Percentiles rank a stretch among this genome's conserved stretches.
Conservation (phyloP, 1,140 invertebrate genomes). For the Temnothorax longispinosus region DNA sequence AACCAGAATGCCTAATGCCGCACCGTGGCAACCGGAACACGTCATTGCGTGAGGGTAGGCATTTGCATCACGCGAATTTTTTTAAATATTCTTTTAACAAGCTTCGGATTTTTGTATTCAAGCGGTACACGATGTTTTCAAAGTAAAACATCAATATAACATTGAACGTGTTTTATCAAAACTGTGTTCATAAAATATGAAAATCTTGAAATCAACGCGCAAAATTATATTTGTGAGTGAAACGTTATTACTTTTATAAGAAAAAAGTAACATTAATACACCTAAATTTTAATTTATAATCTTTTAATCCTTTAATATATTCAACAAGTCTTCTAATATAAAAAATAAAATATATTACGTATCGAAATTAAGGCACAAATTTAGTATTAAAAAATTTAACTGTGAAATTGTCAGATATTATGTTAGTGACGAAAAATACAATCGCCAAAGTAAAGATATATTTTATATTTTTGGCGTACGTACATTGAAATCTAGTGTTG, state of each 20-base stretch:
- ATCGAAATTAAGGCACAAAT: not conserved
- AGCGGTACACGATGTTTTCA: not conserved
- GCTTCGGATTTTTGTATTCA: not conserved
- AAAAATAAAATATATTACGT: not conserved
- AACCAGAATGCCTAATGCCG: constrained; percentile 13
- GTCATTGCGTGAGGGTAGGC: not conserved
- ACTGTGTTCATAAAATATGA: not conserved
- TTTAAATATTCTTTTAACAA: not conserved
- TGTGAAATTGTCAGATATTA: not conserved
- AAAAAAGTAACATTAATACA: not conserved
- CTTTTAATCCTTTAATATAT: not conserved
- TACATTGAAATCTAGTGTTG: constrained; percentile 25
- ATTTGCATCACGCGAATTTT: not conserved
- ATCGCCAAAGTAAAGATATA: not conserved
- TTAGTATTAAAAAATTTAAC: not conserved
- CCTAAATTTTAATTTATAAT: constrained; percentile 1
- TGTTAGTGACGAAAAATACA: not conserved
- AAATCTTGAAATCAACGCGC: not conserved
- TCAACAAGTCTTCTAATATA: not conserved
- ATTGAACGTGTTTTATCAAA: constrained; percentile 1
- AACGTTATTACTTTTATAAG: not conserved
- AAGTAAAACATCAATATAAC: not conserved
- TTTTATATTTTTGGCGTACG: not conserved
- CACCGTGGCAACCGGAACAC: constrained; percentile 1
- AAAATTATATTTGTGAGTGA: constrained; percentile 6